These are phyloP conservation scores for Harmothoe impar DNA, from an alignment of 2,888 invertebrate genomes.

Conservation along the genomic window DNA sequence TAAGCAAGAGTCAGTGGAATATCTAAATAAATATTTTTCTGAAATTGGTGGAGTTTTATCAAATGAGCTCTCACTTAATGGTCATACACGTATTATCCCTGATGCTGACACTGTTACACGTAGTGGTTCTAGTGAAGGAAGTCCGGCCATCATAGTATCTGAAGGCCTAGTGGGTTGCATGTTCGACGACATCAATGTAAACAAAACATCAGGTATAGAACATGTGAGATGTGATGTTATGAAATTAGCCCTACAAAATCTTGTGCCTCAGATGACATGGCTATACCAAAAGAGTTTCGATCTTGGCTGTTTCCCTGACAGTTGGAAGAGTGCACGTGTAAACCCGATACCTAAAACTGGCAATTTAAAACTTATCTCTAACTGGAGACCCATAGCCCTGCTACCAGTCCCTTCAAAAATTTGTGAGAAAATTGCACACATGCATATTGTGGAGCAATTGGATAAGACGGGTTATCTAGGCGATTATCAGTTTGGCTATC, in stretches of 20 bases:
- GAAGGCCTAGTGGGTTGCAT: not conserved
- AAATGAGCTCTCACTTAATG: not conserved
- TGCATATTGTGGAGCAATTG: not conserved
- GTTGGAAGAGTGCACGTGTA: not conserved
- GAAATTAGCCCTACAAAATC: not conserved
- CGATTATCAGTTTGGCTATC: no score
- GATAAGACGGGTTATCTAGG: not conserved
- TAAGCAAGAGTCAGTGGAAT: no score
- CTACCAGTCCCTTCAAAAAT: not conserved
- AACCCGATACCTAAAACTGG: not conserved
- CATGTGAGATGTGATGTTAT: not conserved
- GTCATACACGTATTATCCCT: no score
- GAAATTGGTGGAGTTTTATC: no score
- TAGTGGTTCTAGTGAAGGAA: no score
- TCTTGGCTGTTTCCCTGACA: not conserved
- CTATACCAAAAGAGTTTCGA: not conserved
- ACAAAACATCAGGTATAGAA: not conserved
- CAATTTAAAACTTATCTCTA: no score
- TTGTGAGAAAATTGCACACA: not conserved
- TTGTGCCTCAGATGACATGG: no score
- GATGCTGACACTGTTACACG: not conserved
- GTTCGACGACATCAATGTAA: no score
- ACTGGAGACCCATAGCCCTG: not conserved
- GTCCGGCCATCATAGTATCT: no score
- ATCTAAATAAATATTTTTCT: no score